Base-by-base conservation (phyloP, 2,113 vertebrate species). In the Hyaena hyaena region DNA sequence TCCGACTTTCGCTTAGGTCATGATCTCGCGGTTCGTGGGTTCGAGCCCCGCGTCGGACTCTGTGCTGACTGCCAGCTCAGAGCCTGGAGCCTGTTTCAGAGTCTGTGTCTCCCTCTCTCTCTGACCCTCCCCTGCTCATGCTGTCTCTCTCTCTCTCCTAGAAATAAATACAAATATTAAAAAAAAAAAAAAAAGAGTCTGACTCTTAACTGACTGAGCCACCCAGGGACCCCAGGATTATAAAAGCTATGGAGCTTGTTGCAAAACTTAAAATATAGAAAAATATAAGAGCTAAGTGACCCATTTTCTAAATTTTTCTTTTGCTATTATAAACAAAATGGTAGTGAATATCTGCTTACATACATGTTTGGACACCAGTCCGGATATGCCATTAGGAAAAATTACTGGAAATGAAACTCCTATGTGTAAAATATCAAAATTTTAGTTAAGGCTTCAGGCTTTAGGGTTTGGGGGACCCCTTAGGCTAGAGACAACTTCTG, bases 221-320 rank as follows among this genome's bases (percentile, higher is more conserved):
- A 23, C 58, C 58, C 58, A 61, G 58, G 58, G 58, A 5, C 21
- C 58, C 58, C 21, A 84, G 39, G 19, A 33, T 83, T 71, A 79
- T 77, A 83, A 45, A 93, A 48, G 21, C 82, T 14, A 65, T 21
- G 65, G 10, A 17, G n/a, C 5, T 65, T 83, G 15, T 45, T 39
- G 84, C 2, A 84, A 94, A 96, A 61, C 39, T 84, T 85, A 61
- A 93, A 81, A 92, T 85, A 81, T 10, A 76, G 28, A 80, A 79
- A 77, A 66, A 79, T 33, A 45, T 10, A 50, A 68, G 35, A 55
- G 43, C 39, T 43, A 77, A 93, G 86, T 69, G 61, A 35, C 10
- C 7, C 16, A n/a, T 10, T 68, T 63, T 88, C 76, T 45, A 61
- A 61, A 61, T 55, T 17, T 69, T 21, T 58, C 63, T 58, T 69